Evolutionary conservation across 2,113 vertebrate species (phyloP).

Genomic region (Laterallus jamaicensis): DNA sequence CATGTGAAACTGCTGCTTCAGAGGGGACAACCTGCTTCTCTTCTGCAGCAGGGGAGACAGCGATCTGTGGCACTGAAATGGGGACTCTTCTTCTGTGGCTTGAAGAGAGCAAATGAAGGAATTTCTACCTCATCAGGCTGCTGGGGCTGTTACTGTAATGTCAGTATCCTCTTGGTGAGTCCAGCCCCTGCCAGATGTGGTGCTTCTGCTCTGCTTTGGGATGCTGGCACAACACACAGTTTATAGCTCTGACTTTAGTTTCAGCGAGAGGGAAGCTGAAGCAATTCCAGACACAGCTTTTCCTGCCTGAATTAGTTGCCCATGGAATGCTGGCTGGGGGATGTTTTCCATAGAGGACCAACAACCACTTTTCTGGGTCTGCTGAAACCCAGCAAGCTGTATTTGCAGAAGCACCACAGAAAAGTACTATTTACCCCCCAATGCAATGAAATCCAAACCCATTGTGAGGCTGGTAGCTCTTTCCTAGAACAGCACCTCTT

Average conservation of each 20-base stretch:
- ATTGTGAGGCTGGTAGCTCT: background rate
- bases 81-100: background rate
- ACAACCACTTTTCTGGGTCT: background rate
- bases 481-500: background rate
- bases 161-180: background rate
- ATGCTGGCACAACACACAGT: fast-evolving
- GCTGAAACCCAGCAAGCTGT: background rate
- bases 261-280: background rate
- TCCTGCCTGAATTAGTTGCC: background rate
- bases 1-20: background rate
- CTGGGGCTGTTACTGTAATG: background rate
- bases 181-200: background rate
- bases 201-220: background rate
- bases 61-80: background rate
- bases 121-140: background rate
- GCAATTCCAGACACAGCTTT: background rate
- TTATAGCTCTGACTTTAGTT: background rate
- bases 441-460: background rate
- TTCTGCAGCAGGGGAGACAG: background rate
- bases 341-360: background rate
- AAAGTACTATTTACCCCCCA: background rate
- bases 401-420: background rate
- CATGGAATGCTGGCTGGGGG: background rate
- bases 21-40: background rate
- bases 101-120: background rate